A percentile compares a stretch with the other conserved stretches of the same genome.
Conservation (phyloP, 1,140 invertebrate genomes). For the Drosophila varians region DNA sequence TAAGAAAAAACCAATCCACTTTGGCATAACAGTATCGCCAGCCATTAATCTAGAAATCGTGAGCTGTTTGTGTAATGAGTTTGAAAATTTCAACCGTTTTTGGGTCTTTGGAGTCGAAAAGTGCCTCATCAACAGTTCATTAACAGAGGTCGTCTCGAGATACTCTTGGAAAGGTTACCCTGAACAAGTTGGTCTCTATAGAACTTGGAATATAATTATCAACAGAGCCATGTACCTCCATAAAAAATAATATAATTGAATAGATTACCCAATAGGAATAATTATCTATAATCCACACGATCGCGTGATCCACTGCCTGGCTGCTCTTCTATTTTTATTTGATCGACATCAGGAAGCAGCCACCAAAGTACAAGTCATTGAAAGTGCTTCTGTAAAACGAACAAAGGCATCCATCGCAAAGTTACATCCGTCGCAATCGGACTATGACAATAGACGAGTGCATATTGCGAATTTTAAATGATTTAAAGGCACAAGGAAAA, state of each 20-base stretch:
- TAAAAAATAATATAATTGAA: too few relatives aligned
- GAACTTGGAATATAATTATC: too few relatives aligned
- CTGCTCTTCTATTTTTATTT: slow-evolving; percentile 28
- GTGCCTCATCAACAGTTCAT: slow-evolving; percentile 46
- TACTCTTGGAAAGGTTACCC: too few relatives aligned
- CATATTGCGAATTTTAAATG: slow-evolving; percentile 39
- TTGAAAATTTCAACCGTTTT: too few relatives aligned
- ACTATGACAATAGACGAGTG: slow-evolving; percentile 35
- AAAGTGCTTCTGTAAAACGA: slow-evolving; percentile 19
- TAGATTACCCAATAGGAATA: not conserved
- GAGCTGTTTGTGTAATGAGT: slow-evolving; percentile 32
- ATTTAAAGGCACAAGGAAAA: slow-evolving; percentile 53
- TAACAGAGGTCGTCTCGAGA: slow-evolving; percentile 20
- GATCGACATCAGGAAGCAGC: slow-evolving; percentile 25
- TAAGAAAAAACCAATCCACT: slow-evolving; percentile 6
- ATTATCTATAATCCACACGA: not conserved
- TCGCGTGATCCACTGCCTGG: slow-evolving; percentile 29
- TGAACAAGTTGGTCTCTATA: too few relatives aligned
- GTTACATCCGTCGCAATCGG: slow-evolving; percentile 38
- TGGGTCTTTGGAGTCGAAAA: slow-evolving; percentile 15
- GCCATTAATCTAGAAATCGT: slow-evolving; percentile 54
- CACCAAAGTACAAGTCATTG: slow-evolving; percentile 34
- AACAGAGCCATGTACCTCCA: too few relatives aligned
- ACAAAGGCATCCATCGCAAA: slow-evolving; percentile 27
- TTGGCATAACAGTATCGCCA: slow-evolving; percentile 44